A percentile compares a stretch with the other conserved stretches of the same genome.
Conservation (phyloP, 2,888 invertebrate species). For the Philopedon plagiatum region DNA sequence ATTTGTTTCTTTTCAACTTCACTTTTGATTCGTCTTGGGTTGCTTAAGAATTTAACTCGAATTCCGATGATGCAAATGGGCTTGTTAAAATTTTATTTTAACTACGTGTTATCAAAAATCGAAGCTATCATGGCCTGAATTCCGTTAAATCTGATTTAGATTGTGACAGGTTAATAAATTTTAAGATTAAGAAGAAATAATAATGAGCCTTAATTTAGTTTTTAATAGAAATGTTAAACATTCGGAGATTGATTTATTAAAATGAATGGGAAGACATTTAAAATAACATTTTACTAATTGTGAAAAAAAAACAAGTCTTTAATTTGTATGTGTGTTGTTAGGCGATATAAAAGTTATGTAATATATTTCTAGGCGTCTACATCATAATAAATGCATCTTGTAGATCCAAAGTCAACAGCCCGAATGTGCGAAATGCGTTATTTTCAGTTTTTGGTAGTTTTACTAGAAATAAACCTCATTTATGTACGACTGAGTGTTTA, state of each 20-base stretch:
- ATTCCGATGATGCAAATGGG: conserved; percentile 2
- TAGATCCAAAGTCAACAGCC: too few relatives aligned
- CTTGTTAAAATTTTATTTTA: conserved; percentile 10
- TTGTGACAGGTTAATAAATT: conserved; percentile 26
- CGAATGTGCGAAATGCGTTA: too few relatives aligned
- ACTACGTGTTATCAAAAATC: neutral
- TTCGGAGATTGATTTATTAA: neutral
- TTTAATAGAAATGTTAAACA: conserved; percentile 3
- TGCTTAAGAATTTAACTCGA: conserved; percentile 7
- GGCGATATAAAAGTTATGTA: too few relatives aligned
- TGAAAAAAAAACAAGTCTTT: neutral
- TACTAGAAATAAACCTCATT: too few relatives aligned
- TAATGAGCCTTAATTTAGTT: conserved; percentile 1
- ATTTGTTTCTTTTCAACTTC: neutral
- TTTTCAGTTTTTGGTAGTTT: too few relatives aligned
- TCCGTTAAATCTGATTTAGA: conserved; percentile 20
- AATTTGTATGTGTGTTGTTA: too few relatives aligned
- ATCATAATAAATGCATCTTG: too few relatives aligned
- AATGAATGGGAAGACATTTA: neutral
- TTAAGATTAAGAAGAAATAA: conserved; percentile 14
- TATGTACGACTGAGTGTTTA: too few relatives aligned
- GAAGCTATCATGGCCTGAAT: conserved; percentile 8
- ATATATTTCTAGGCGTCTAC: too few relatives aligned
- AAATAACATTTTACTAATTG: neutral
- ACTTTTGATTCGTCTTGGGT: neutral